Percentiles rank a stretch among this genome's conserved stretches.
Evolutionary conservation across 2,888 invertebrate species (phyloP).

Genomic region (Erynnis tages): DNA sequence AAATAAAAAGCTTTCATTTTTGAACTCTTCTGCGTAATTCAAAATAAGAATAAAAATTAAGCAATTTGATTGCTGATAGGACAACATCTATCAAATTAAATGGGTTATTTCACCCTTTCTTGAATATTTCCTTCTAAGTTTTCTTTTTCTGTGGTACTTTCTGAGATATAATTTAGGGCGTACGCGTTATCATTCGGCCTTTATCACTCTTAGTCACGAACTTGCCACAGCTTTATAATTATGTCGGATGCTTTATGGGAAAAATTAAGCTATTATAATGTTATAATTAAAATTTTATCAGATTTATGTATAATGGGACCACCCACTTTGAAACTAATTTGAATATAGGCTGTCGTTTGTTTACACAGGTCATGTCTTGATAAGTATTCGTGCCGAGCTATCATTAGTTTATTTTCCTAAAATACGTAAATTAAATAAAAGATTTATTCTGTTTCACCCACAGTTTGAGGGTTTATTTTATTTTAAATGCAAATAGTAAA

Average conservation of each 20-base stretch:
- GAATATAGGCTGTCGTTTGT: not conserved
- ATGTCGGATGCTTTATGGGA: conserved; percentile 40
- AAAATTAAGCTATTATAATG: conserved; percentile 42
- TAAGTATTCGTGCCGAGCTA: not conserved
- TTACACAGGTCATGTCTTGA: not conserved
- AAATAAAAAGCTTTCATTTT: no score
- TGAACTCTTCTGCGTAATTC: no score
- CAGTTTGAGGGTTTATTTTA: no score
- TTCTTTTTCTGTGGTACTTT: conserved; percentile 11
- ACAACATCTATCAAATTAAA: conserved; percentile 18
- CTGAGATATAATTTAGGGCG: conserved; percentile 24
- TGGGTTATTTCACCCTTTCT: conserved; percentile 16
- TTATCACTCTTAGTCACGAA: conserved; percentile 55
- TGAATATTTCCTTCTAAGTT: conserved; percentile 11
- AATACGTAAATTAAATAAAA: no score
- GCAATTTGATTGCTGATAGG: conserved; percentile 16
- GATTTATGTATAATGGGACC: conserved; percentile 27
- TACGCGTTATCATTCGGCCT: conserved; percentile 24
- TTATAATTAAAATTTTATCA: conserved; percentile 32
- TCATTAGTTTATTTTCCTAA: no score
- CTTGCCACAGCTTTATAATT: conserved; percentile 37
- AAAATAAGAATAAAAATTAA: conserved; percentile 2
- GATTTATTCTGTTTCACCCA: no score
- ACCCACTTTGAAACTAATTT: conserved; percentile 29
- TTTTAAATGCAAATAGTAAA: no score